Conservation (phyloP, 1,140 invertebrate genomes). For the Chymomyza costata region DNA sequence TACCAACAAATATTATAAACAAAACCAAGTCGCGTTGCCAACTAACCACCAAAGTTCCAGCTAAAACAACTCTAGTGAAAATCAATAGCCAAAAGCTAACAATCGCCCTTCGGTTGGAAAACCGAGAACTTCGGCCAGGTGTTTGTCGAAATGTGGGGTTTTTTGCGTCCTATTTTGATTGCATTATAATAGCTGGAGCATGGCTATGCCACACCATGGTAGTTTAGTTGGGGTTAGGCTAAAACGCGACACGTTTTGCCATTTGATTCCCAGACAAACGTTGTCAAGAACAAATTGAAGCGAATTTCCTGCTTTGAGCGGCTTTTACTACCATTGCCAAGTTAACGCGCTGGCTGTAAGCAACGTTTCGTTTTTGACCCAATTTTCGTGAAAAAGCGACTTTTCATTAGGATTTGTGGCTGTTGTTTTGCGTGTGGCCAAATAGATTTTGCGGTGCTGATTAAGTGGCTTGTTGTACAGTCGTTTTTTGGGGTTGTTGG, state of each 20-base stretch:
- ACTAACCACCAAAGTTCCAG: constrained; percentile 48
- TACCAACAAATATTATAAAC: constrained; percentile 23
- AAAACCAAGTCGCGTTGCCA: constrained; percentile 50
- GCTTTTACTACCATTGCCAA: background rate
- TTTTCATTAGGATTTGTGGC: constrained; percentile 54
- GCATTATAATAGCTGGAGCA: background rate
- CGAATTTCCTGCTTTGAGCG: constrained; percentile 45
- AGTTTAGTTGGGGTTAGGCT: constrained; percentile 15
- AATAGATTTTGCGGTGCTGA: constrained; percentile 42
- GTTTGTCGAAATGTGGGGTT: background rate
- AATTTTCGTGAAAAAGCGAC: constrained; percentile 65
- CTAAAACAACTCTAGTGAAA: constrained; percentile 41
- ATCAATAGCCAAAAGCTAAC: constrained; percentile 45
- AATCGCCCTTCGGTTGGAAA: no score
- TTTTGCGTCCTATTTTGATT: constrained; percentile 9
- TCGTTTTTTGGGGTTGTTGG: constrained; percentile 22
- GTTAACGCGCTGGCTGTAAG: no score
- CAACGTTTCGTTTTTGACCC: constrained; percentile 50
- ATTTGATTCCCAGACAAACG: constrained; percentile 50
- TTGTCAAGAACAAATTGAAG: constrained; percentile 41
- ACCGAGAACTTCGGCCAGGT: no score
- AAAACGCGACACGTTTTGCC: constrained; percentile 60
- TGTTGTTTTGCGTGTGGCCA: constrained; percentile 21
- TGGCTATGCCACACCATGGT: no score
- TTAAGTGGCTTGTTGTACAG: constrained; percentile 39